phyloP scores from a whole-genome alignment of 2,113 vertebrate species.

The Drymodes brunneopygia region DNA sequence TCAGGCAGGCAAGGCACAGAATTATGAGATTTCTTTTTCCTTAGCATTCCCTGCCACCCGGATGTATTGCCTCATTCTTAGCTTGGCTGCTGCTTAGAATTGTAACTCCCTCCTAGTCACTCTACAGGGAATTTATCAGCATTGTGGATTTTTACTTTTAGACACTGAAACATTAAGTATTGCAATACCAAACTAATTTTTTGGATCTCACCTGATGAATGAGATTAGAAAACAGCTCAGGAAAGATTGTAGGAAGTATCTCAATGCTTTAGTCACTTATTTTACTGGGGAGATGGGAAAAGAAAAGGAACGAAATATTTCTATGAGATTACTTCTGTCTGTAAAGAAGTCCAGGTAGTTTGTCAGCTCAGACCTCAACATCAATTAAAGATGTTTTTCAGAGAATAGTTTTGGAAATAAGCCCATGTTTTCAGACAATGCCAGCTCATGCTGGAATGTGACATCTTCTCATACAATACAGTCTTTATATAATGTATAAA shows the following conservation, averaged over 20 bases:
- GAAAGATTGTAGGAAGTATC: not conserved
- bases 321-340: not conserved
- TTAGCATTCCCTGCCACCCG: not conserved
- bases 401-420: not conserved
- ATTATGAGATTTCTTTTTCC: not conserved
- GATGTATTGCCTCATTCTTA: not conserved
- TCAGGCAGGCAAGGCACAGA: not conserved
- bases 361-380: not conserved
- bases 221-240: not conserved
- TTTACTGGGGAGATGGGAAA: rapidly evolving
- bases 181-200: not conserved
- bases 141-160: not conserved
- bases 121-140: not conserved
- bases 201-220: not conserved
- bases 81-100: not conserved
- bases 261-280: not conserved
- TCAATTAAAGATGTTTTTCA: not conserved
- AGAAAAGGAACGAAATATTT: not conserved
- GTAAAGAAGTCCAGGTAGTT: not conserved
- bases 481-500: not conserved
- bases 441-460: not conserved
- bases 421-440: not conserved
- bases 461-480: not conserved
- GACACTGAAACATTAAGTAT: not conserved
- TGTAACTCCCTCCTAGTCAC: not conserved